Base-by-base conservation (phyloP, 2,888 invertebrate genomes). In the Mechanitis mazaeus region DNA sequence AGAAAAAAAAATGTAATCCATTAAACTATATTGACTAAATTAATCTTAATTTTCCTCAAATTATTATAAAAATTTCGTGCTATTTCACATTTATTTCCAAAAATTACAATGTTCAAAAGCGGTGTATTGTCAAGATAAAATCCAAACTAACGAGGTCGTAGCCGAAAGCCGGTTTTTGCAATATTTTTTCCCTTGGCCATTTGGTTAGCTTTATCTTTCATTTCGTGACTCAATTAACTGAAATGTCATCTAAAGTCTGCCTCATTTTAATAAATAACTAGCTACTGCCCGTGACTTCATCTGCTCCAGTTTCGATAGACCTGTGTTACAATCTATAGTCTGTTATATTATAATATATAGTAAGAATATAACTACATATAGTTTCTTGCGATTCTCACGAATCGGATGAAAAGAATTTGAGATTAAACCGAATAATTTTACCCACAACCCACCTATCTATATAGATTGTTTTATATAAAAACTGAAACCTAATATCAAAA, bases 131-230 rank as follows among this genome's bases (percentile, higher is more conserved):
- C 50, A 7, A 50, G 47, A 38, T n/a, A 35, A 2, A 57, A 33
- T 33, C 38, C 33, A 54, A 33, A 31, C 54, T 54, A 59, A 33
- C 45, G 45, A 45, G 46, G 54, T 59, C 54, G 38, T 11, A 54
- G 28, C 33, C 33, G 45, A 42, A 59, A 54, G 45, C 33, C 54
- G 31, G 59, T 59, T 45, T 20, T 4, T 54, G 33, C 54, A 35
- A 45, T 59, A 58, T 54, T 53, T 54, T 45, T 47, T 42, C 20
- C 33, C 3, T n/a, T 54, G 31, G 28, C 28, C 28, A 50, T 50
- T 50, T 50, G 69, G 65, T 69, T 71, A 57, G 69, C 69, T 67
- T 71, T 70, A 72, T 47, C n/a, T 20, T 57, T 47, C 47, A 42
- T 42, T 42, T 9, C 42, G 7, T 42, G 35, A 31, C 35, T 31